Base-by-base conservation (phyloP, 2,888 invertebrate species). In the Euplagia quadripunctaria region DNA sequence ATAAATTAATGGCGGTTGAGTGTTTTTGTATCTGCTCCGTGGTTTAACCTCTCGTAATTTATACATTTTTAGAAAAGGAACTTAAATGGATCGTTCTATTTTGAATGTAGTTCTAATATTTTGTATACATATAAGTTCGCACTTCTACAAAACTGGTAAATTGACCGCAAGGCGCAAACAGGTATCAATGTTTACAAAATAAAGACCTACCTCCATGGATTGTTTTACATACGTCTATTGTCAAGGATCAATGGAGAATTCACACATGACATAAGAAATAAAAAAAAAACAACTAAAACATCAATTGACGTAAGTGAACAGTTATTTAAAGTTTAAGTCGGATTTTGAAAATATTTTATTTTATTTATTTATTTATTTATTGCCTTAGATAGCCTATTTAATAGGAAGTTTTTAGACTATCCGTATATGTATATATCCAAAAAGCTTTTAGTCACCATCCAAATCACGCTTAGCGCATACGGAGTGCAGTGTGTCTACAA, bases 161-260 rank as follows among this genome's bases (percentile, higher is more conserved):
- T 14, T 4, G 20, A 49, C 0, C 43, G 14, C 2, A n/a, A n/a
- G n/a, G n/a, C n/a, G n/a, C n/a, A 49, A 31, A 66, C 31, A 49
- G 7, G 66, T 17, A 31, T 20, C 31, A 49, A 31, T 66, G 49
- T 66, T 66, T 66, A 66, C 49, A 66, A 66, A 66, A 49, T 49
- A 49, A 49, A 49, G 46, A 16, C 46, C 14, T 31, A 31, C 20
- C 31, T 49, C 46, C 20, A 46, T 66, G 31, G 65, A 0, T 46
- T 20, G 49, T 46, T 65, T 65, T 7, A 46, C 20, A 2, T 49
- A 49, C 14, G 14, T 16, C 65, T 49, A 49, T 66, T 66, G 65
- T 66, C 7, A 17, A 46, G 14, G 12, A 14, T 65, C 20, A 20
- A n/a, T 61, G 11, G 58, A 31, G 20, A 31, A 31, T 55, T 31